Conservation (phyloP, 2,888 invertebrate species). For the Torymus auratus region DNA sequence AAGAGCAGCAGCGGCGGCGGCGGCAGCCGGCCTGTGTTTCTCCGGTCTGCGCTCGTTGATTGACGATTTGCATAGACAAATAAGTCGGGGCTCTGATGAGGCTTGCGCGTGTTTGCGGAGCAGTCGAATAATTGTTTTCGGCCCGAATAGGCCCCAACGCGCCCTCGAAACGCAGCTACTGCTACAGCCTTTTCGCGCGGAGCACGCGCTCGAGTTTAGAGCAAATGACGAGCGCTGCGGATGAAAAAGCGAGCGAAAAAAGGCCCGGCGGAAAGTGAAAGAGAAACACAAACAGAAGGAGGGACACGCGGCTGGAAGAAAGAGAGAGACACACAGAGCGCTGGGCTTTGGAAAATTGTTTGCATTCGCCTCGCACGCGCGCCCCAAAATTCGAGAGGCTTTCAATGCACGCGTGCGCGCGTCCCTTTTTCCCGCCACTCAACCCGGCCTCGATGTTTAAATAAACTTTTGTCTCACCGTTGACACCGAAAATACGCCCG, state of each 20-base stretch:
- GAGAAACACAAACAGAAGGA: constrained; percentile 39
- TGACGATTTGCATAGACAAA: constrained; percentile 76
- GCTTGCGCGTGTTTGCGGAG: constrained; percentile 65
- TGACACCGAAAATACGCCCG: constrained; percentile 39
- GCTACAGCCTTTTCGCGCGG: constrained; percentile 53
- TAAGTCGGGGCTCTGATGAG: constrained; percentile 71
- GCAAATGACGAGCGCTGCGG: constrained; percentile 24
- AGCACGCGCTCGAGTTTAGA: constrained; percentile 38
- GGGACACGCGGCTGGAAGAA: not conserved
- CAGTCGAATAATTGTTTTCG: constrained; percentile 69
- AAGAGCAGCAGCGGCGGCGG: not conserved
- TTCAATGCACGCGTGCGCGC: constrained; percentile 17
- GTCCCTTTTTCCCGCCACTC: constrained; percentile 15
- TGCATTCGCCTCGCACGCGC: constrained; percentile 31
- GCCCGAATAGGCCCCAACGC: constrained; percentile 58
- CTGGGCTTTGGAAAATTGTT: constrained; percentile 46
- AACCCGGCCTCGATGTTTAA: constrained; percentile 24
- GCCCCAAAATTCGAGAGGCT: constrained; percentile 45
- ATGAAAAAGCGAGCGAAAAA: constrained; percentile 5
- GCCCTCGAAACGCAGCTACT: constrained; percentile 44
- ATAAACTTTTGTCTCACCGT: constrained; percentile 48
- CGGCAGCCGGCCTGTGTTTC: constrained; percentile 3
- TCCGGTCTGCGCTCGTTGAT: constrained; percentile 66
- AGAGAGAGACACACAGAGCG: not conserved
- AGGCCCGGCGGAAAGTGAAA: constrained; percentile 18